Percentiles rank a stretch among this genome's conserved stretches.
These are phyloP conservation scores for Candidula unifasciata DNA, from an alignment of 2,888 invertebrate genomes.

Conservation along the genomic window DNA sequence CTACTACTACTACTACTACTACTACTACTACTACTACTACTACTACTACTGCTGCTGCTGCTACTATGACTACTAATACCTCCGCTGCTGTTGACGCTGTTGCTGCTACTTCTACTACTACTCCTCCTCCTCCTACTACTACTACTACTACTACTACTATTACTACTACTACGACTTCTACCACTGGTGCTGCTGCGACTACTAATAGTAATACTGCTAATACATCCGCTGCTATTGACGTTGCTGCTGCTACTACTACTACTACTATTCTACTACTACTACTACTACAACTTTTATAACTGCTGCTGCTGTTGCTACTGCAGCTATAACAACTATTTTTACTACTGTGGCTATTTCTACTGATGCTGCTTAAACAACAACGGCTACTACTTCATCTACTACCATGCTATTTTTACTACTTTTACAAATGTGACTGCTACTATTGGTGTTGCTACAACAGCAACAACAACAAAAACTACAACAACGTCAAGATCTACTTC, in stretches of 20 bases:
- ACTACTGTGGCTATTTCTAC: not conserved
- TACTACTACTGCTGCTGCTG: constrained; percentile 14
- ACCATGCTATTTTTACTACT: not conserved
- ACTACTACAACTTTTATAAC: not conserved
- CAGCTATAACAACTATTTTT: not conserved
- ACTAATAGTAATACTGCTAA: constrained; percentile 4
- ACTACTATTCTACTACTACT: not conserved
- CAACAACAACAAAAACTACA: not conserved
- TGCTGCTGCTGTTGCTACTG: not conserved
- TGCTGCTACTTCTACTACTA: constrained; percentile 27
- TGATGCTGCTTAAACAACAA: not conserved
- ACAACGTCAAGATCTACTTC: too few relatives aligned
- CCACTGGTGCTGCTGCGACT: not conserved
- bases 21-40: constrained; percentile 14
- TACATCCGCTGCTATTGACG: not conserved
- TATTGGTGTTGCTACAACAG: not conserved
- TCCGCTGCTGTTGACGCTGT: constrained; percentile 6
- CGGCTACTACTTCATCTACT: not conserved
- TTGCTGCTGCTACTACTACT: not conserved
- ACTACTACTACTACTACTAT: constrained; percentile 27
- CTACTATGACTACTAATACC: constrained; percentile 38
- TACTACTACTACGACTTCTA: not conserved
- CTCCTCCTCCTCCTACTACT: constrained; percentile 13
- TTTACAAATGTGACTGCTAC: not conserved
- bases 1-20: constrained; percentile 20